Evolutionary conservation across 2,888 invertebrate species (phyloP), one percentile per base, ranked within the genome.

Genomic region (Calameuta filiformis): DNA sequence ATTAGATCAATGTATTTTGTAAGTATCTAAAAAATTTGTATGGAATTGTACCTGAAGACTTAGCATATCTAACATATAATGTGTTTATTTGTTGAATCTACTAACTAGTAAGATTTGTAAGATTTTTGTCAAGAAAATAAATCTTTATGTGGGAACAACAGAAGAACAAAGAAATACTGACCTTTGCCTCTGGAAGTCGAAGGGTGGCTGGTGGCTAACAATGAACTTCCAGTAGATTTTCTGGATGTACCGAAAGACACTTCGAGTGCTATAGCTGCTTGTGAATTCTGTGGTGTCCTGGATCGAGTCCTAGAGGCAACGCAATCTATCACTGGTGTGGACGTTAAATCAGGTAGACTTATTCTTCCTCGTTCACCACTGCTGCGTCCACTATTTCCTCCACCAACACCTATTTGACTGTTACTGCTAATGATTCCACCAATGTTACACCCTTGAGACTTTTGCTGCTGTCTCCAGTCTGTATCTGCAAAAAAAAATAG

Each of bases 131-230:
- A 56, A 9, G 4, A 56, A 56, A 23, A 56, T 23, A 56, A 56
- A 23, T 56, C 4, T 40, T 40, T 56, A 56, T 56, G 23, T 23
- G 40, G 2, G 23, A 40, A 56, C 40, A 23, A 56, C 40, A 56
- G 9, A 23, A 56, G 23, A 23, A 56, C 23, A 23, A 56, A 40
- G 15, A 40, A 30, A 69, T 56, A 87, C 89, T 85, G 81, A 91
- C 91, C 91, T 91, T 90, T 87, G 84, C 90, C 90, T 84, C 90
- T 87, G 23, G 91, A 91, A 77, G 91, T 91, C 35, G 91, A 90
- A 83, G 91, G 90, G 86, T 91, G 88, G 86, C 88, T 90, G 83
- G 90, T 85, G 80, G 88, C 83, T 77, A 82, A 85, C 15, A 87
- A 84, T 76, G 87, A 81, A 80, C 81, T 87, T 76, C 81, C 88